These are phyloP conservation scores for Capitella teleta DNA, from an alignment of 1,140 invertebrate species.

Conservation along the genomic window DNA sequence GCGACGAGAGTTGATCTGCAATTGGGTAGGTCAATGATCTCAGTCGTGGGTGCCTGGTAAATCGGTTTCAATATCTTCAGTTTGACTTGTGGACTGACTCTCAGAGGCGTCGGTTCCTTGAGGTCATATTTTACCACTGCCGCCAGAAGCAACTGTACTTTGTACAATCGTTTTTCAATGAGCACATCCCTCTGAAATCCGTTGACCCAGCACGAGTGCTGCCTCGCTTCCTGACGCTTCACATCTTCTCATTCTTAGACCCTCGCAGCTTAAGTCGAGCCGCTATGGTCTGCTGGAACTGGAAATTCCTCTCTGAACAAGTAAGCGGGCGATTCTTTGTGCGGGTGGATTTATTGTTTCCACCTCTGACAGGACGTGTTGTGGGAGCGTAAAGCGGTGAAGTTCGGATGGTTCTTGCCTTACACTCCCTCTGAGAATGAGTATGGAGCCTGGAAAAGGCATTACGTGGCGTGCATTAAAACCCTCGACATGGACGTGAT, in stretches of 20 bases:
- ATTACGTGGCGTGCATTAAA: constrained; percentile 17
- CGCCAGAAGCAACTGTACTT: constrained; percentile 12
- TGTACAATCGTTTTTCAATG: constrained; percentile 16
- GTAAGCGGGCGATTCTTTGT: constrained; percentile 3
- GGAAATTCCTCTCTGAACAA: constrained; percentile 18
- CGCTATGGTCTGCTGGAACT: constrained; percentile 14
- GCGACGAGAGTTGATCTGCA: constrained; percentile 16
- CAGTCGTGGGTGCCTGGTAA: not conserved
- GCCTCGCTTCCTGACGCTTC: constrained; percentile 17
- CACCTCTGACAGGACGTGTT: constrained; percentile 13
- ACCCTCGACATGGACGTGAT: constrained; percentile 15
- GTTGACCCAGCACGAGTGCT: constrained; percentile 19
- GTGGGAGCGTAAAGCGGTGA: constrained; percentile 20
- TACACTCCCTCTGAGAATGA: constrained; percentile 16
- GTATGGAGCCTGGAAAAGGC: constrained; percentile 19
- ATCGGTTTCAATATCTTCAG: constrained; percentile 7
- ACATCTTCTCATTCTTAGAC: constrained; percentile 24
- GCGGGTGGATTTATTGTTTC: not conserved
- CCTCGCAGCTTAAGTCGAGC: constrained; percentile 17
- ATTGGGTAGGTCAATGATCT: constrained; percentile 22
- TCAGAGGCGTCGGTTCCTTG: constrained; percentile 18
- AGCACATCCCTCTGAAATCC: constrained; percentile 14
- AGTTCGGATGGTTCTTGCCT: constrained; percentile 22
- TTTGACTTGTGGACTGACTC: constrained; percentile 23
- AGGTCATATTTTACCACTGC: constrained; percentile 14